Evolutionary conservation across 2,888 invertebrate species (phyloP).

Genomic region (Sepioteuthis lessoniana): DNA sequence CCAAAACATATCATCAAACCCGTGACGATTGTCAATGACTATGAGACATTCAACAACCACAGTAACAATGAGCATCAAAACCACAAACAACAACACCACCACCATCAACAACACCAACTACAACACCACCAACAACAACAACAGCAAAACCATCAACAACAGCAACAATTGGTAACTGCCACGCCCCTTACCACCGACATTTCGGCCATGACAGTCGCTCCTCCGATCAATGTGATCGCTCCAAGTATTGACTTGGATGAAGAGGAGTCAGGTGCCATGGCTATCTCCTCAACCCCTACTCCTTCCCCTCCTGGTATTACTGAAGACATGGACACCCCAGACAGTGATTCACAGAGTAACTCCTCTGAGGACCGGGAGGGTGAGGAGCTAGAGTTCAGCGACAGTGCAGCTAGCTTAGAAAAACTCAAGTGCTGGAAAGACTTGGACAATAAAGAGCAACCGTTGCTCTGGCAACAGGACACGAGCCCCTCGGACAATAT

Average conservation of each 20-base stretch:
- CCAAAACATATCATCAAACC: constrained; percentile 50
- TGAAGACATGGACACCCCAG: constrained; percentile 24
- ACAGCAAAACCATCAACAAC: not conserved
- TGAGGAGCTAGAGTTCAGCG: constrained; percentile 65
- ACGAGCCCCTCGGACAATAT: constrained; percentile 69
- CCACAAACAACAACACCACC: constrained; percentile 52
- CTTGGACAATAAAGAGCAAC: constrained; percentile 55
- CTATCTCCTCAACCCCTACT: constrained; percentile 49
- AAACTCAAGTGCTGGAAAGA: constrained; percentile 62
- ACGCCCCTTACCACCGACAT: constrained; percentile 34
- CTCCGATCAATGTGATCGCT: constrained; percentile 46
- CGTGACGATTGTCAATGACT: constrained; percentile 47
- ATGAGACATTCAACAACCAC: constrained; percentile 48
- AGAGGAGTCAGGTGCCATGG: not conserved
- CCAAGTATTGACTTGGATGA: constrained; percentile 44
- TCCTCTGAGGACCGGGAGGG: constrained; percentile 61
- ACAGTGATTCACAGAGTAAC: constrained; percentile 53
- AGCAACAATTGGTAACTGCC: not conserved
- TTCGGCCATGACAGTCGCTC: constrained; percentile 45
- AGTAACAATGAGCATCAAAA: constrained; percentile 49
- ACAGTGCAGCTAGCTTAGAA: constrained; percentile 62
- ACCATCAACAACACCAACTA: constrained; percentile 48
- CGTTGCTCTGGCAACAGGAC: constrained; percentile 61
- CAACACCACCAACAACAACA: constrained; percentile 47
- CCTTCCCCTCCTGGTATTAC: constrained; percentile 47